These are phyloP conservation scores for Tenthredo scrophulariae DNA, from an alignment of 2,888 invertebrate genomes.

Conservation along the genomic window DNA sequence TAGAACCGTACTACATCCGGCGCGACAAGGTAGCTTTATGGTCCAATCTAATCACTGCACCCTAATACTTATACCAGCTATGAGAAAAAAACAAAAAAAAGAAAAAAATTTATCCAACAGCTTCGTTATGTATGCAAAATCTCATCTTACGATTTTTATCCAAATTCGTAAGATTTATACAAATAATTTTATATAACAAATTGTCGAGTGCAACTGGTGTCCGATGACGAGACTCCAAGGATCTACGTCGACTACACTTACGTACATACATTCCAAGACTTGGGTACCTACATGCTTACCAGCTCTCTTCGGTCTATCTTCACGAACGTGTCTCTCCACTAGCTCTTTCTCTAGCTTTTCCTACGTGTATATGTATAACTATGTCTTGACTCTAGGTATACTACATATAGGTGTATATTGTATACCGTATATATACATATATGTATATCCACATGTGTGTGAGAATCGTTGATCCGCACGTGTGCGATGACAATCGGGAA, in stretches of 20 bases:
- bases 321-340: background rate
- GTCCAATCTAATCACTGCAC: background rate
- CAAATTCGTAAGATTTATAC: background rate
- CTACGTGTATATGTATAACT: background rate
- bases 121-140: background rate
- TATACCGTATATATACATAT: background rate
- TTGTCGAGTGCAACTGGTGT: conserved; percentile 34
- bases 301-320: conserved; percentile 6
- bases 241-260: conserved; percentile 29
- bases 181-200: background rate
- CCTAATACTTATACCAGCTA: background rate
- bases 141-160: too few species aligned
- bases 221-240: conserved; percentile 24
- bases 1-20: conserved; percentile 26
- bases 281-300: background rate
- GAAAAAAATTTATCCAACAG: too few species aligned
- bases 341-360: conserved; percentile 6
- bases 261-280: conserved; percentile 27
- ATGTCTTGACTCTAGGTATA: background rate
- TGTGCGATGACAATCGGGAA: conserved; percentile 53
- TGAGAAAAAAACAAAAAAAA: too few species aligned
- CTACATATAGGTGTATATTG: background rate
- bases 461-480: conserved; percentile 53
- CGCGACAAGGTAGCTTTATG: background rate
- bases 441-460: background rate